Conservation (phyloP, 1,140 invertebrate species). For the Lepidurus couesii region DNA sequence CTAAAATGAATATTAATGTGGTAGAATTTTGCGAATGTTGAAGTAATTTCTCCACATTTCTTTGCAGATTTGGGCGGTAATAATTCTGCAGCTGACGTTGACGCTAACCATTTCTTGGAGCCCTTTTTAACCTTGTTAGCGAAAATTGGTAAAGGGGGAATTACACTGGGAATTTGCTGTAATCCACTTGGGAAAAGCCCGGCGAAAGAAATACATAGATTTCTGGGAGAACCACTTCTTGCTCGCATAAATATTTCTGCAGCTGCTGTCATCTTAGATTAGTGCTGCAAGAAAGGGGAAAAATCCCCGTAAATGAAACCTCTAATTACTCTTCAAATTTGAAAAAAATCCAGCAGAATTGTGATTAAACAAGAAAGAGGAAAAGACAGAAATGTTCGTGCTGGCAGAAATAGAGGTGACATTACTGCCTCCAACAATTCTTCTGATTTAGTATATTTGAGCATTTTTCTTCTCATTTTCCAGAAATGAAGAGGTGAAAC, state of each 20-base stretch:
- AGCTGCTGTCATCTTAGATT: neutral
- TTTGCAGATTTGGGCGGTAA: neutral
- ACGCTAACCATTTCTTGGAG: neutral
- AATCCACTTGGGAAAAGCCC: neutral
- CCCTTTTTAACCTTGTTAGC: neutral
- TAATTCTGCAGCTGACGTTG: constrained; percentile 3
- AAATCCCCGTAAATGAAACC: neutral
- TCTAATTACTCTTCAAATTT: neutral
- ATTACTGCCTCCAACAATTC: too few relatives aligned
- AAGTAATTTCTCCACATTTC: neutral
- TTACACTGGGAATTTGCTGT: constrained; percentile 3
- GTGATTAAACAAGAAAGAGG: too few relatives aligned
- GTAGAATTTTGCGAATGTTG: neutral
- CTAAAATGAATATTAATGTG: too few relatives aligned
- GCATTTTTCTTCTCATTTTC: too few relatives aligned
- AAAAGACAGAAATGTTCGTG: too few relatives aligned
- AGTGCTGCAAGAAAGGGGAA: neutral
- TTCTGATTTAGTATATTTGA: too few relatives aligned
- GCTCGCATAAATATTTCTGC: neutral
- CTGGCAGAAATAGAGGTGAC: too few relatives aligned
- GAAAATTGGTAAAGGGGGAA: neutral
- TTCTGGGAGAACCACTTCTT: neutral
- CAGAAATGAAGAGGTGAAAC: too few relatives aligned
- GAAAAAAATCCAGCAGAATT: too few relatives aligned
- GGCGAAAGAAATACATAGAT: neutral